A percentile compares a stretch with the other conserved stretches of the same genome.
Evolutionary conservation across 1,140 invertebrate species (phyloP).

Genomic region (Saccostrea echinata): DNA sequence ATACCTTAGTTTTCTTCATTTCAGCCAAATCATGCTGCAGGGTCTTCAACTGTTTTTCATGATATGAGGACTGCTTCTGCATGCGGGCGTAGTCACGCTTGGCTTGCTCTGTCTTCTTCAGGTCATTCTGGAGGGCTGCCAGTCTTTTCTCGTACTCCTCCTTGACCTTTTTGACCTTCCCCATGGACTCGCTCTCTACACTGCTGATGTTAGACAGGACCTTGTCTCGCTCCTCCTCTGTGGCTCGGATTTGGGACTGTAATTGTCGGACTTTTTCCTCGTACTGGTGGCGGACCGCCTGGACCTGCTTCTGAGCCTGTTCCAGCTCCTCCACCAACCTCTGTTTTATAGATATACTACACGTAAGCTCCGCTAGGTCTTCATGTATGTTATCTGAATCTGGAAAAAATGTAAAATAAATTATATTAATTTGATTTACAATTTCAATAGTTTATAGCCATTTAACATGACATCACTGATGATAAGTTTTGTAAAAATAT

Average conservation of each 20-base stretch:
- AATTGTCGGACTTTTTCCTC: conserved; percentile 95
- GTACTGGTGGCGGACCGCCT: conserved; percentile 91
- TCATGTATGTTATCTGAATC: conserved; percentile 81
- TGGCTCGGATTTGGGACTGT: conserved; percentile 92
- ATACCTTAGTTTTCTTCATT: conserved; percentile 92
- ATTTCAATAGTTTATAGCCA: background rate
- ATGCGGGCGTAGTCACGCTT: conserved; percentile 94
- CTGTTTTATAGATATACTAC: conserved; percentile 95
- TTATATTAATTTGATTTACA: conserved; percentile 83
- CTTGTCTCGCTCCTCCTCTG: conserved; percentile 95
- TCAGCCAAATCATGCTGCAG: conserved; percentile 90
- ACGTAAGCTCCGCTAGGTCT: conserved; percentile 91
- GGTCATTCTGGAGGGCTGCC: conserved; percentile 90
- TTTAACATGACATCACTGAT: background rate
- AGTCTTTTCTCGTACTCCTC: conserved; percentile 95
- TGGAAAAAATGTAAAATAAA: conserved; percentile 50
- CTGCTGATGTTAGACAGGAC: conserved; percentile 85
- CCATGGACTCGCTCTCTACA: conserved; percentile 72
- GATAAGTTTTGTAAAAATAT: background rate
- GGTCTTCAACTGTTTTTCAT: conserved; percentile 89
- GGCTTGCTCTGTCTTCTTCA: conserved; percentile 92
- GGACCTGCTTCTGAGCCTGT: conserved; percentile 89
- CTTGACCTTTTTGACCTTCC: conserved; percentile 91
- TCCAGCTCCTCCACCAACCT: conserved; percentile 96
- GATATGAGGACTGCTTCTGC: conserved; percentile 89